phyloP scores from a whole-genome alignment of 2,797 vertebrate species.

The Halcyon smyrnensis region DNA sequence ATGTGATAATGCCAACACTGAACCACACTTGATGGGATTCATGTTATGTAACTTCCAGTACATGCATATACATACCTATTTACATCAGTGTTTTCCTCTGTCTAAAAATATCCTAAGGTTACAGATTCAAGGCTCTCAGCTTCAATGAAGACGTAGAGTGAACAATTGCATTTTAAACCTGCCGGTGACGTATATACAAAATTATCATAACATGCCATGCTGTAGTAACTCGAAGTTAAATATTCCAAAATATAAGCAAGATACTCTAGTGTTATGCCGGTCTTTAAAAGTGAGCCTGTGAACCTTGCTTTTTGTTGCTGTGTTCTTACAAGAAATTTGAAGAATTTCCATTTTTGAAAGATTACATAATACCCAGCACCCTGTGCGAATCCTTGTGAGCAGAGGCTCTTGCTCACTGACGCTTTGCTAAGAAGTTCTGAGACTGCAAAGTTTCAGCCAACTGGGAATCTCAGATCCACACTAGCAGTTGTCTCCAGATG shows the following conservation, averaged over 20 bases:
- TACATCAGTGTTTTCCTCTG: background rate
- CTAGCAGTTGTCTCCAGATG: slow-evolving; percentile 69
- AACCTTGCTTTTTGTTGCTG: background rate
- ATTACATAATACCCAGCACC: background rate
- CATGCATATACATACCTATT: background rate
- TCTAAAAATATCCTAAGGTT: background rate
- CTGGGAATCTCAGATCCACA: slow-evolving; percentile 34
- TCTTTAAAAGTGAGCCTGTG: background rate
- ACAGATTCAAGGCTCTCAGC: background rate
- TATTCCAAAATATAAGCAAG: background rate
- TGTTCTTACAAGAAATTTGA: background rate
- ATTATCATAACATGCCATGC: background rate
- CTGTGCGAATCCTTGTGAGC: background rate
- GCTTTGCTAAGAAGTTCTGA: slow-evolving; percentile 42
- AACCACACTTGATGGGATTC: background rate
- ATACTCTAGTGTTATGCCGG: background rate
- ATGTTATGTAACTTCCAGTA: background rate
- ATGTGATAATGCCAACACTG: background rate
- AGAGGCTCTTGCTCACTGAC: background rate
- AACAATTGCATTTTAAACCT: background rate
- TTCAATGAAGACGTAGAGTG: background rate
- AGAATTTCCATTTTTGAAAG: background rate
- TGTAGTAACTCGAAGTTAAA: background rate
- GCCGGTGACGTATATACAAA: background rate
- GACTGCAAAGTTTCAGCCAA: slow-evolving; percentile 27